Base-by-base conservation (phyloP, 2,888 invertebrate genomes). In the Pseudeuparius sepicola region DNA sequence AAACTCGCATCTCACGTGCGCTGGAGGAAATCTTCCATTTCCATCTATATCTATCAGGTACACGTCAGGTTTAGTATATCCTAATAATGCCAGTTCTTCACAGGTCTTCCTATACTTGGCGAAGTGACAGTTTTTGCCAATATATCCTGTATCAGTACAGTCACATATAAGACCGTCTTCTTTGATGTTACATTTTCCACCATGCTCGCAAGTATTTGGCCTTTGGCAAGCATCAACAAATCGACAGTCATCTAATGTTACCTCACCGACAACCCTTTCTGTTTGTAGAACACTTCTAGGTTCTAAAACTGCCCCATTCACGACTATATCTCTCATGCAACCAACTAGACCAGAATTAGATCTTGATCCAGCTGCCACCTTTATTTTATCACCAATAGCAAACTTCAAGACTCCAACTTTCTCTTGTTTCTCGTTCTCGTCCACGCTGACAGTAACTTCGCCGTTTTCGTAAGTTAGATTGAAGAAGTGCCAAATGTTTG, bases 21-120 rank as follows among this genome's bases (percentile, higher is more conserved):
- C 87, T 0, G 92, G 92, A 3, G 90, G 88, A 54, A 89, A 86
- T 37, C 83, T 76, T 0, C 93, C 93, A 55, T 89, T 89, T 0
- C 93, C 90, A 55, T 94, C 93, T 34, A 93, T 88, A 55, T 94
- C 93, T 49, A 93, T 89, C 27, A 83, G 73, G 57, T 90, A 93
- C 0, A 90, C 88, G 48, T 90, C 90, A 20, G 90, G 87, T 47
- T 86, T 78, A 0, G 84, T 87, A 52, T 85, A 86, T 1, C 93
- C 92, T 10, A 90, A 65, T 4, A 92, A 66, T 1, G 89, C 90
- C 37, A 93, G 59, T 53, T 92, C 92, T 61, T 93, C 92, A 57
- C 93, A 94, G 0, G 92, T 90, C 55, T 88, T 83, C 44, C 88
- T 75, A 55, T 86, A 88, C 38, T 84, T 78, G 1, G 93, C 90